Conservation (phyloP, 2,797 vertebrate genomes). For the Macropus fuliginosus region DNA sequence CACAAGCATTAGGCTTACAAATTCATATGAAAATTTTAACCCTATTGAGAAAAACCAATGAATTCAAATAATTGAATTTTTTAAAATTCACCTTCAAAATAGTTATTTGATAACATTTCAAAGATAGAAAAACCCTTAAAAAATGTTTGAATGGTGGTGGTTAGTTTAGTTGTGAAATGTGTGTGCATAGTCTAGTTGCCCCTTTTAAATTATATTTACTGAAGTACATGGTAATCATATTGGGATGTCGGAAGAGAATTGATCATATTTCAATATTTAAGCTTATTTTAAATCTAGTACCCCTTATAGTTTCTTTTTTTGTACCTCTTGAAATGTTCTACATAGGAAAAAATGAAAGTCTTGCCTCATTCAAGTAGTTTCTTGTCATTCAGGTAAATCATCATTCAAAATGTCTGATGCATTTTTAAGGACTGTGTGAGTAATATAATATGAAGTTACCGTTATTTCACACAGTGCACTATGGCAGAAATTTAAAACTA, state of each 20-base stretch:
- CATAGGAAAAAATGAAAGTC: constrained; percentile 44
- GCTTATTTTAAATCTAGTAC: background rate
- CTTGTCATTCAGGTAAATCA: constrained; percentile 48
- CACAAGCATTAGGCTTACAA: constrained; percentile 58
- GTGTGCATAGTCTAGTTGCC: background rate
- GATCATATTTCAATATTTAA: background rate
- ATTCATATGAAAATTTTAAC: constrained; percentile 17
- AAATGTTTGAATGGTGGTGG: background rate
- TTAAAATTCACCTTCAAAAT: constrained; percentile 14
- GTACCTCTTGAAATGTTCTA: constrained; percentile 42
- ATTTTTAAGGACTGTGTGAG: constrained; percentile 67
- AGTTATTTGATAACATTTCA: constrained; percentile 39
- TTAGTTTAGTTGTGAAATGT: background rate
- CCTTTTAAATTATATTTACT: background rate
- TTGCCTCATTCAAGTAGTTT: constrained; percentile 56
- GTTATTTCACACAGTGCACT: constrained; percentile 48
- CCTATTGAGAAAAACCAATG: constrained; percentile 31
- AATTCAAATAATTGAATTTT: constrained; percentile 13
- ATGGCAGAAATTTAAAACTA: background rate
- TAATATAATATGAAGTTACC: background rate
- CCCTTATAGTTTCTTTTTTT: background rate
- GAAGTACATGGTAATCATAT: background rate
- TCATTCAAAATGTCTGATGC: constrained; percentile 36
- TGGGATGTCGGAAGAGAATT: background rate
- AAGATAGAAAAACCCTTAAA: background rate